A percentile compares a stretch with the other conserved stretches of the same genome.
Conservation (phyloP, 2,888 invertebrate species). For the Rhamphomyia laevipes region DNA sequence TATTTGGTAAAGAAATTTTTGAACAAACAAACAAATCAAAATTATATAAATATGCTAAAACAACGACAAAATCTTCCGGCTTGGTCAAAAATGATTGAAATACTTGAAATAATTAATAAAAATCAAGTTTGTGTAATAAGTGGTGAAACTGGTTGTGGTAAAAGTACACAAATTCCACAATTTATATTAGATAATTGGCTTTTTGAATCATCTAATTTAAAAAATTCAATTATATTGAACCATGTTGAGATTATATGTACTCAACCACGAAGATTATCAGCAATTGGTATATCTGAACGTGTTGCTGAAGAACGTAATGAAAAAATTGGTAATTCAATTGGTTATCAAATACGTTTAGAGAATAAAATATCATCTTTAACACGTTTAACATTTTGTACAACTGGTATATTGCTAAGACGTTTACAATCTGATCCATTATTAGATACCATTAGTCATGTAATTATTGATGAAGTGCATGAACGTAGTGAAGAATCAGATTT, state of each 20-base stretch:
- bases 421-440: constrained; percentile 68
- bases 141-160: constrained; percentile 77
- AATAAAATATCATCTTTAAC: constrained; percentile 67
- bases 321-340: constrained; percentile 39
- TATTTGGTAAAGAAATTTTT: constrained; percentile 49
- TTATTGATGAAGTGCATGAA: constrained; percentile 90
- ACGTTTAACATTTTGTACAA: constrained; percentile 83
- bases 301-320: constrained; percentile 80
- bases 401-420: constrained; percentile 76
- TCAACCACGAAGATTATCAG: constrained; percentile 83
- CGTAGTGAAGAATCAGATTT: constrained; percentile 86
- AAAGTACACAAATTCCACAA: constrained; percentile 86
- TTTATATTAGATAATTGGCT: constrained; percentile 84
- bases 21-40: constrained; percentile 46
- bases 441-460: constrained; percentile 66
- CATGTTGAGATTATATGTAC: constrained; percentile 83
- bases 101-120: constrained; percentile 50
- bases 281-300: constrained; percentile 83
- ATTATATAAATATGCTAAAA: constrained; percentile 54
- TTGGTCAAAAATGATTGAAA: constrained; percentile 56
- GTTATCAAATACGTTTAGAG: constrained; percentile 66
- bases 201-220: constrained; percentile 36
- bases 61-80: constrained; percentile 56
- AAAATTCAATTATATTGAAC: constrained; percentile 39
- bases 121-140: constrained; percentile 61